These are phyloP conservation scores for Conomelus anceps DNA, from an alignment of 2,888 invertebrate species.

Conservation along the genomic window DNA sequence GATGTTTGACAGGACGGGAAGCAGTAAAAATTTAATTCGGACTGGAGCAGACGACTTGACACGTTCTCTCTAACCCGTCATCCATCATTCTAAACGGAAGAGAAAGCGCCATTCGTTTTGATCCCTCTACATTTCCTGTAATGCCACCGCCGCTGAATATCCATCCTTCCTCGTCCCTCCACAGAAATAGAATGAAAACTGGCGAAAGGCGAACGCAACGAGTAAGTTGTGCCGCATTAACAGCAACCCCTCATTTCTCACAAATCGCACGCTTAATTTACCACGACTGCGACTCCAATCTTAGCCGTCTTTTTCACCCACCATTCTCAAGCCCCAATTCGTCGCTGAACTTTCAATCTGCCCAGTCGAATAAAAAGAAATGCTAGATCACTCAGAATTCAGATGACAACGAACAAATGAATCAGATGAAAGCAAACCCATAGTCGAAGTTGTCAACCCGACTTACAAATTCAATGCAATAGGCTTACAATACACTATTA, in stretches of 20 bases:
- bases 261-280: background rate
- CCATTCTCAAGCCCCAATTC: slow-evolving; percentile 15
- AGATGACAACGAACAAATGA: background rate
- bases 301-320: slow-evolving; percentile 7
- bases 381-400: background rate
- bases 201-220: background rate
- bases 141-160: background rate
- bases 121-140: background rate
- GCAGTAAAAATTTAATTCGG: background rate
- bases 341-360: background rate
- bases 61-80: background rate
- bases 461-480: no score
- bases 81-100: background rate
- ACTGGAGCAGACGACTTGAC: background rate
- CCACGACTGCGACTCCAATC: background rate
- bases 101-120: background rate
- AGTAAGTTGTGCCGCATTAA: background rate
- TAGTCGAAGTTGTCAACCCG: background rate
- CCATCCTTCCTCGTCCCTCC: background rate
- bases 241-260: background rate
- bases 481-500: no score
- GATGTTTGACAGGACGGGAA: background rate
- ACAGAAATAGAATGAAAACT: background rate
- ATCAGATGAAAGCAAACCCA: background rate
- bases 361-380: background rate